Evolutionary conservation across 2,888 invertebrate genomes (phyloP), one percentile per base, ranked within the genome.

Genomic region (Drosophila mimetica): DNA sequence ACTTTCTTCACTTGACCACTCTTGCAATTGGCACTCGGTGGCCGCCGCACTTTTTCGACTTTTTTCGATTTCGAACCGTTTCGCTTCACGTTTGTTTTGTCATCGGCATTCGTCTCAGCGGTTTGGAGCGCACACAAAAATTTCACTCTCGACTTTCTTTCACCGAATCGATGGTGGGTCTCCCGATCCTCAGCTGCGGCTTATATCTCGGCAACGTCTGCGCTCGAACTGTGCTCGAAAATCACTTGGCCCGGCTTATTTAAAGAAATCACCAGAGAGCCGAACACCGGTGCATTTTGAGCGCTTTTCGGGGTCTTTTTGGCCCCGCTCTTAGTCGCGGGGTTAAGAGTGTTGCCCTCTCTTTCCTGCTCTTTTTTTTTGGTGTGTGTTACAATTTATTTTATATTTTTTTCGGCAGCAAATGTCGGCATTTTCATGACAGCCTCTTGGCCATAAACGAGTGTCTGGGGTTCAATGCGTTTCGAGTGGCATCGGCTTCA

Each of bases 121-220:
- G 64, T 63, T 59, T 70, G 32, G 61, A 55, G 60, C 52, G 53
- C 48, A 51, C 55, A 41, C 46, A 18, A 36, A 84, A 78, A 82
- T 88, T 88, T 85, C 79, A 82, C 86, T 72, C 81, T 80, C 69
- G 65, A 76, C 82, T 82, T 86, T 86, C 84, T 84, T 83, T 83
- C 77, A 63, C 48, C 60, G 61, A 64, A 61, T 48, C 59, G 61
- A 25, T 25, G 25, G 7, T 7, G 25, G 58, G 41, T 30, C 30
- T 28, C 32, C 42, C 32, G 60, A 28, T 63, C 61, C 25, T 20
- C 8, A 14, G 36, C 30, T 30, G 77, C 83, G 86, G 77, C 76
- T 76, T 75, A 74, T 76, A 74, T 74, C 78, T 77, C 83, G 74
- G 74, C 84, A 75, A 74, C 77, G 88, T 78, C 77, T 89, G 71